Evolutionary conservation across 2,797 vertebrate species (phyloP), one percentile per base, ranked within the genome.

Genomic region (Hypotaenidia okinawae): DNA sequence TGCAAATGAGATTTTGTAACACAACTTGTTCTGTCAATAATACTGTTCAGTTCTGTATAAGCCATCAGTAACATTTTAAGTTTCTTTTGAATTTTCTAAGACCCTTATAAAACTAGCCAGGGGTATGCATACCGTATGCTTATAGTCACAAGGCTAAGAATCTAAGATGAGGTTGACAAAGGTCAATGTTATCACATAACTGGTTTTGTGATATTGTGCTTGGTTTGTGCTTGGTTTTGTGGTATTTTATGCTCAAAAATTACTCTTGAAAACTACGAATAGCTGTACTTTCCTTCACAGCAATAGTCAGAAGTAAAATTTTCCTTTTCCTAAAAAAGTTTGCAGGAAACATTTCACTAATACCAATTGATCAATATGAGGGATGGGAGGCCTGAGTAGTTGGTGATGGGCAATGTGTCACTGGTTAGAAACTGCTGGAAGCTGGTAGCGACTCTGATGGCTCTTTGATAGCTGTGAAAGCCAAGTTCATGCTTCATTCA

Each of bases 381-480:
- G 49, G 11, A 12, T 49, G 11, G 9, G 19, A 45, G 35, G 18
- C 22, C 27, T 57, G 57, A 16, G 15, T 43, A 2, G 22, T 0
- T 76, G 19, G 11, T 11, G 11, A n/a, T 37, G 23, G 32, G 49
- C 52, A 30, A 5, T 7, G n/a, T 79, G 72, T 54, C 89, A 49
- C n/a, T 70, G 30, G 52, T 83, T 83, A 80, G 75, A 64, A 52
- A 41, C n/a, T 61, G 52, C 70, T 79, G 61, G 84, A 57, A 63
- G 77, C 72, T 57, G 77, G 22, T 32, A 15, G 33, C 5, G 7
- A 14, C 55, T 58, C 45, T 87, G 78, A 45, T 4, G 13, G 52
- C 70, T 79, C 4, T 49, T 67, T 27, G 83, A 35, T 69, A 88
- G 17, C 63, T 35, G 18, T 80, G 33, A 43, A 77, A 96, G 85